phyloP scores from a whole-genome alignment of 1,140 invertebrate genomes.

The Drosophila serrata region DNA sequence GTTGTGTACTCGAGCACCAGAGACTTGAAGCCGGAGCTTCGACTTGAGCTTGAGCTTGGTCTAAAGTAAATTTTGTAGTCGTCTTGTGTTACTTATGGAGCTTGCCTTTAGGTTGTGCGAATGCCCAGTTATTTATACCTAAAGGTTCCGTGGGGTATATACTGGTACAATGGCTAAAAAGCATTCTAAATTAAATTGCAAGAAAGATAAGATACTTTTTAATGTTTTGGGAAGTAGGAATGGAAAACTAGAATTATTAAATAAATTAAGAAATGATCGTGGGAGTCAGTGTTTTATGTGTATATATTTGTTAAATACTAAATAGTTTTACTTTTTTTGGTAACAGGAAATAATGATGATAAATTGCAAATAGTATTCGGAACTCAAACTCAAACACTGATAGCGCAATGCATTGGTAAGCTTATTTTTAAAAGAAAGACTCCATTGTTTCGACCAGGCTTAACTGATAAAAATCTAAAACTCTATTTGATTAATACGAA shows the following conservation, averaged over 20 bases:
- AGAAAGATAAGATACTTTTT: no score
- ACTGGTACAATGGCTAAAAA: background rate
- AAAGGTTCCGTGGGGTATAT: conserved; percentile 1
- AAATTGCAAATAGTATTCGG: background rate
- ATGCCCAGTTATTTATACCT: conserved; percentile 7
- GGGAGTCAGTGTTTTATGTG: background rate
- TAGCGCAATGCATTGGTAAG: background rate
- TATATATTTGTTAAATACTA: no score
- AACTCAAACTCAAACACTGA: background rate
- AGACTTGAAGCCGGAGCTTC: conserved; percentile 19
- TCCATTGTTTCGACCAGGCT: background rate
- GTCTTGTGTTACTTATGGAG: conserved; percentile 38
- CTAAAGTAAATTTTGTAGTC: conserved; percentile 53
- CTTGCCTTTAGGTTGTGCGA: conserved; percentile 23
- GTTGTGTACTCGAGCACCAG: conserved; percentile 31
- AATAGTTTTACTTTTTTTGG: no score
- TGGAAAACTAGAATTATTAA: no score
- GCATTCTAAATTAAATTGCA: background rate
- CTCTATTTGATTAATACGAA: no score
- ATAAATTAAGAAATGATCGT: background rate
- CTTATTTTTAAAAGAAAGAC: background rate
- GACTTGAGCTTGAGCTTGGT: conserved; percentile 50
- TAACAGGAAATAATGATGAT: background rate
- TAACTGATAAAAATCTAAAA: no score
- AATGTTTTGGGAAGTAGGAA: background rate